Conservation (phyloP, 2,797 vertebrate genomes). For the Clarias fuscus region DNA sequence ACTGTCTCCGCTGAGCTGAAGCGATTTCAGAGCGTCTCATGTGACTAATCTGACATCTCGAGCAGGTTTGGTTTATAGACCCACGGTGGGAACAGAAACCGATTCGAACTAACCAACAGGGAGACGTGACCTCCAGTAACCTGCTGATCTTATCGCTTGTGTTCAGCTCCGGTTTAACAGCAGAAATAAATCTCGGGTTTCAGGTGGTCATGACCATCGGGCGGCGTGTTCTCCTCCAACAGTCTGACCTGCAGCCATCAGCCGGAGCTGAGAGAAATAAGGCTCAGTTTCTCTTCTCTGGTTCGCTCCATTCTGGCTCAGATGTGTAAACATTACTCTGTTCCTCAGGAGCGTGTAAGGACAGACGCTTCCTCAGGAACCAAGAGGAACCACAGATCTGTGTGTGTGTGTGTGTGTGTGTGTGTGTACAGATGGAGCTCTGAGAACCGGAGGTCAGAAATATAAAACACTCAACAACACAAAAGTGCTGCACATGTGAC, state of each 20-base stretch:
- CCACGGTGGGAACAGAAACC: not conserved
- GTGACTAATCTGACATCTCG: not conserved
- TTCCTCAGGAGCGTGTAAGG: constrained; percentile 55
- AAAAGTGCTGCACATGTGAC: not conserved
- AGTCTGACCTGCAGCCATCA: not conserved
- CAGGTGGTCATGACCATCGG: constrained; percentile 43
- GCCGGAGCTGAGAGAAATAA: not conserved
- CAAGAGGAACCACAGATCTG: constrained; percentile 51
- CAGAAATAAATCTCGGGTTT: constrained; percentile 27
- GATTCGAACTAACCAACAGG: not conserved
- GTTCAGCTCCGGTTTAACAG: not conserved
- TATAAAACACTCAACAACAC: not conserved
- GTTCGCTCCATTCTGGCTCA: not conserved
- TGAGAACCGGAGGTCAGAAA: not conserved
- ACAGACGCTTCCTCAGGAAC: constrained; percentile 52
- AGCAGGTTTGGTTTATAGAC: not conserved
- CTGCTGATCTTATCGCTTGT: not conserved
- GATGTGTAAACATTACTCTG: not conserved
- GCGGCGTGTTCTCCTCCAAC: constrained; percentile 27
- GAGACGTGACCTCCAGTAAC: not conserved
- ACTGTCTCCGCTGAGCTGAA: not conserved
- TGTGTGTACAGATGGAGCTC: not conserved
- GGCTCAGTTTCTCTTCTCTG: not conserved
- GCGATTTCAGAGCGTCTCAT: not conserved
- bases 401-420: no score